phyloP scores from a whole-genome alignment of 2,797 vertebrate genomes.

The Gambusia yucatana region DNA sequence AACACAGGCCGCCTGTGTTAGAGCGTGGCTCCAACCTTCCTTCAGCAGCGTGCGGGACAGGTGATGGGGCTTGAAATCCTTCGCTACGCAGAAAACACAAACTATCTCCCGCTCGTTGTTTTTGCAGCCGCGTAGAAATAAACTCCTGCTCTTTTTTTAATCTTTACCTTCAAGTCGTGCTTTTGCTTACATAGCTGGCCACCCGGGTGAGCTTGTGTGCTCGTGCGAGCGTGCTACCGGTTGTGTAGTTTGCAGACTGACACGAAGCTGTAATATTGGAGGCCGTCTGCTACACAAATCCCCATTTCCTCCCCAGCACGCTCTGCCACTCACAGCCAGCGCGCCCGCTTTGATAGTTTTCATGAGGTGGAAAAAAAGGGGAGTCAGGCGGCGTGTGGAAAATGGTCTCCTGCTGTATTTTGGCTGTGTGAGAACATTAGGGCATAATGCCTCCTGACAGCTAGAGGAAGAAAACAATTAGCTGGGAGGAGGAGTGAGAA shows the following conservation, averaged over 20 bases:
- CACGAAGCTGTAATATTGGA: conserved; percentile 61
- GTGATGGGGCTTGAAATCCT: conserved; percentile 48
- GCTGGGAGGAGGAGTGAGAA: conserved; percentile 52
- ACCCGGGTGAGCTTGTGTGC: conserved; percentile 12
- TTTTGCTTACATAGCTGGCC: conserved; percentile 26
- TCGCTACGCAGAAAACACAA: conserved; percentile 39
- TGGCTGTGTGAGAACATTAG: conserved; percentile 64
- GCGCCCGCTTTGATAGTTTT: conserved; percentile 63
- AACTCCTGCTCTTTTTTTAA: conserved; percentile 24
- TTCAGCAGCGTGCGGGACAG: conserved; percentile 17
- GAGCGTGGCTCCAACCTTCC: conserved; percentile 33
- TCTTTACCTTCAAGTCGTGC: background rate
- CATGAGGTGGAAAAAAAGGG: conserved; percentile 36
- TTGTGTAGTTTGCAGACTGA: conserved; percentile 52
- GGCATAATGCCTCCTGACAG: conserved; percentile 72
- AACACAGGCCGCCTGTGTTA: conserved; percentile 32
- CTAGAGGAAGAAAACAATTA: conserved; percentile 76
- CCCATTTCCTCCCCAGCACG: conserved; percentile 73
- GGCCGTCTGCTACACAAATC: conserved; percentile 70
- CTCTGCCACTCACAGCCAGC: conserved; percentile 66
- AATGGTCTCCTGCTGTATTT: conserved; percentile 70
- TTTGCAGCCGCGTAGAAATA: conserved; percentile 35
- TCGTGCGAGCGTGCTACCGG: conserved; percentile 19
- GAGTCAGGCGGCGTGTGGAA: conserved; percentile 12
- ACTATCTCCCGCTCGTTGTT: conserved; percentile 24